These are phyloP conservation scores for Volucella inanis DNA, from an alignment of 2,888 invertebrate species.

Conservation along the genomic window DNA sequence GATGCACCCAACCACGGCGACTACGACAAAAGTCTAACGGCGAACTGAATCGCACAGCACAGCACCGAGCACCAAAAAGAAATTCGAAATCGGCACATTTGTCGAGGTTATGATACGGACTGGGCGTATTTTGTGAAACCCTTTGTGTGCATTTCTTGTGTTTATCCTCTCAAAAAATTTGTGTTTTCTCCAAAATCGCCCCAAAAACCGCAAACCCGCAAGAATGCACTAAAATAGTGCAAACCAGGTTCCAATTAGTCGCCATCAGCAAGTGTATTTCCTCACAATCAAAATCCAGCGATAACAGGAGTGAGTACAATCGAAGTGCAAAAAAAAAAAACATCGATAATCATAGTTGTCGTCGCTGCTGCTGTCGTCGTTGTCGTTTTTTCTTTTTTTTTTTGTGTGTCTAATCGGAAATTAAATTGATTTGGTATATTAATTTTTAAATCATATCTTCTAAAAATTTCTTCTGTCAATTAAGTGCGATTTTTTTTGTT, in stretches of 20 bases:
- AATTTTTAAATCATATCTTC: slow-evolving; percentile 9
- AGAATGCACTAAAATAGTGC: slow-evolving; percentile 27
- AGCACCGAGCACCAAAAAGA: not conserved
- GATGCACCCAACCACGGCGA: slow-evolving; percentile 34
- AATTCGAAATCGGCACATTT: slow-evolving; percentile 57
- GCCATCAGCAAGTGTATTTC: slow-evolving; percentile 5
- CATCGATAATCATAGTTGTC: slow-evolving; percentile 49
- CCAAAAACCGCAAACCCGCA: slow-evolving; percentile 16
- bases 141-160: slow-evolving; percentile 55
- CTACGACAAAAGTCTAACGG: not conserved
- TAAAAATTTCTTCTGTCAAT: slow-evolving; percentile 14
- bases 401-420: not conserved
- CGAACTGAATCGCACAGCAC: slow-evolving; percentile 4
- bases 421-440: slow-evolving; percentile 30
- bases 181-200: slow-evolving; percentile 31
- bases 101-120: slow-evolving; percentile 50
- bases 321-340: slow-evolving; percentile 48
- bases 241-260: slow-evolving; percentile 1
- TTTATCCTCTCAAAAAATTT: slow-evolving; percentile 50
- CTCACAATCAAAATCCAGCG: slow-evolving; percentile 31
- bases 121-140: slow-evolving; percentile 61
- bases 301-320: slow-evolving; percentile 37
- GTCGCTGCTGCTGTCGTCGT: slow-evolving; percentile 29
- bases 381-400: too few species aligned
- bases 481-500: slow-evolving; percentile 20